These are phyloP conservation scores for Australoheros facetus DNA, from an alignment of 2,797 vertebrate species.

Conservation along the genomic window DNA sequence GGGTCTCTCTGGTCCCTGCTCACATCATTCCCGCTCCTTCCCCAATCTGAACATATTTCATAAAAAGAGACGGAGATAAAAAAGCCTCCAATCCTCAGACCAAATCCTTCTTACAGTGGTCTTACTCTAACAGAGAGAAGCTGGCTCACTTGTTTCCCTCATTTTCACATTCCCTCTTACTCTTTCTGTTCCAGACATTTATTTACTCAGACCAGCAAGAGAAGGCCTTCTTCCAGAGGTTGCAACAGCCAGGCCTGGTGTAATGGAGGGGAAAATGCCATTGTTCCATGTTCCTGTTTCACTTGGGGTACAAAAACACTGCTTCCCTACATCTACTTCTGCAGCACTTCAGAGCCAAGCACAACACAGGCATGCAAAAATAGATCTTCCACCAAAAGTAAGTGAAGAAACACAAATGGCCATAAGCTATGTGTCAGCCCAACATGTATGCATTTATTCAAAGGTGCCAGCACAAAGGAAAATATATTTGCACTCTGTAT, in stretches of 20 bases:
- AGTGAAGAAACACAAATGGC: conserved; percentile 61
- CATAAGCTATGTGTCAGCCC: conserved; percentile 45
- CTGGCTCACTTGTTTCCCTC: conserved; percentile 41
- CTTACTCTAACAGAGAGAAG: conserved; percentile 43
- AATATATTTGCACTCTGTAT: conserved; percentile 37
- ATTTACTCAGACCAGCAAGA: conserved; percentile 52
- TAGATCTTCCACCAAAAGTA: conserved; percentile 58
- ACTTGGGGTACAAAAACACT: conserved; percentile 58
- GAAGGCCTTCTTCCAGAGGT: conserved; percentile 54
- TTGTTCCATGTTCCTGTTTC: conserved; percentile 78
- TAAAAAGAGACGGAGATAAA: conserved; percentile 62
- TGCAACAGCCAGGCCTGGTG: conserved; percentile 44
- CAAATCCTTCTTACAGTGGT: conserved; percentile 67
- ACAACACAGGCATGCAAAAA: conserved; percentile 67
- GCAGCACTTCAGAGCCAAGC: conserved; percentile 62
- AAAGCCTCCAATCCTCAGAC: conserved; percentile 65
- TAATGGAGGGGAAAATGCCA: conserved; percentile 75
- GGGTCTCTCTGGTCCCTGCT: conserved; percentile 61
- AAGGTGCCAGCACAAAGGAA: conserved; percentile 42
- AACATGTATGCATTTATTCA: conserved; percentile 47
- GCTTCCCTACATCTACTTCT: conserved; percentile 52
- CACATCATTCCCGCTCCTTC: conserved; percentile 51
- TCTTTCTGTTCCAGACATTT: conserved; percentile 49
- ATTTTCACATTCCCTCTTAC: conserved; percentile 39
- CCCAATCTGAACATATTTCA: conserved; percentile 59